phyloP scores from a whole-genome alignment of 2,888 invertebrate genomes.

The Melieria omissa region DNA sequence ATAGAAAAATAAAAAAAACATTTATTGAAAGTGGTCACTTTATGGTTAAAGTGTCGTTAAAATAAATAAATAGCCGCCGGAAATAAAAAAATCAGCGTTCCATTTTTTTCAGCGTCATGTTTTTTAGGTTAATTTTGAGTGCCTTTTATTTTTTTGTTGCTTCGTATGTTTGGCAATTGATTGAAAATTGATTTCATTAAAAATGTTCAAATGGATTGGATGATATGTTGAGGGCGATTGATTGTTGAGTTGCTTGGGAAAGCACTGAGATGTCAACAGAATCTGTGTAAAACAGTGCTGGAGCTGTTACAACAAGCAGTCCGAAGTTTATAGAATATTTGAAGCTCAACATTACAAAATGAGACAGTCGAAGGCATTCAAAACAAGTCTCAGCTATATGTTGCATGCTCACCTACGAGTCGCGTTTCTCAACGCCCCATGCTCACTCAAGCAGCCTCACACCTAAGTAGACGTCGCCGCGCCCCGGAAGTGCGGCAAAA shows the following conservation, averaged over 20 bases:
- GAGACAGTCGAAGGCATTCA: too few relatives aligned
- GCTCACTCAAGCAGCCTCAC: not conserved
- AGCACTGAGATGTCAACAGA: too few relatives aligned
- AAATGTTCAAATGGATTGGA: slow-evolving; percentile 27
- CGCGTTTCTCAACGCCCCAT: too few relatives aligned
- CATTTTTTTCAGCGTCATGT: not conserved
- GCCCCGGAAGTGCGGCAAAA: slow-evolving; percentile 18
- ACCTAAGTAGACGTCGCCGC: not conserved
- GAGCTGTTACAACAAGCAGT: too few relatives aligned
- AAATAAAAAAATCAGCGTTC: not conserved
- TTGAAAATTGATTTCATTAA: slow-evolving; percentile 64
- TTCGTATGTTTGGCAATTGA: slow-evolving; percentile 49
- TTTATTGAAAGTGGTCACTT: not conserved
- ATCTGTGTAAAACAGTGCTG: too few relatives aligned
- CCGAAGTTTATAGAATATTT: too few relatives aligned
- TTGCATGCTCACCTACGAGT: too few relatives aligned
- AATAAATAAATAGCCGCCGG: not conserved
- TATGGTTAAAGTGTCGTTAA: not conserved
- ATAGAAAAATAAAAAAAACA: too few relatives aligned
- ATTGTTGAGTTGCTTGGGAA: too few relatives aligned
- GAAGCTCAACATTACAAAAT: too few relatives aligned
- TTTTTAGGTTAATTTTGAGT: not conserved
- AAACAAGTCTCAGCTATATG: too few relatives aligned
- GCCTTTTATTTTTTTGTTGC: slow-evolving; percentile 9
- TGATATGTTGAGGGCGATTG: too few relatives aligned